Percentiles rank a stretch among this genome's conserved stretches.
Evolutionary conservation across 2,113 vertebrate species (phyloP).

Genomic region (Atherinomorus stipes): DNA sequence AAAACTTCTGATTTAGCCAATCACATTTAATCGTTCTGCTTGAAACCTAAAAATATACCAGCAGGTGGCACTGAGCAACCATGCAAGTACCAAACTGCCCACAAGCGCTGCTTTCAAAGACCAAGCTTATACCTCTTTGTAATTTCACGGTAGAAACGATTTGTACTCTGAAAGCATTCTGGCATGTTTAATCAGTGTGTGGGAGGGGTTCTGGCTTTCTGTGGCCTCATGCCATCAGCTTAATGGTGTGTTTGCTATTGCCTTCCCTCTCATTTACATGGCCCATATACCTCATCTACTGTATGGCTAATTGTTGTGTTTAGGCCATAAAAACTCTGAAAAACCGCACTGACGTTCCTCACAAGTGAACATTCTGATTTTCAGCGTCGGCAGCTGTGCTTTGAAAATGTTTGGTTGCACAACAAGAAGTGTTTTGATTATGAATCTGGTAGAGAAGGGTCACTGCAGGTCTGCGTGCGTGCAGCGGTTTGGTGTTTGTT

Average conservation of each 20-base stretch:
- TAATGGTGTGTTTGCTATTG: slow-evolving; percentile 70
- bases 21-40: background rate
- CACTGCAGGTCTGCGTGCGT: slow-evolving; percentile 20
- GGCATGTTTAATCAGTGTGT: slow-evolving; percentile 48
- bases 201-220: slow-evolving; percentile 38
- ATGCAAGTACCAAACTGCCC: background rate
- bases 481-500: slow-evolving; percentile 40
- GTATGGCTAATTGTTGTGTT: slow-evolving; percentile 72
- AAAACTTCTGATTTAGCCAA: background rate
- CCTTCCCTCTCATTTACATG: slow-evolving; percentile 68
- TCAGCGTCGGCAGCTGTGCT: slow-evolving; percentile 15
- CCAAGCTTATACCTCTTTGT: slow-evolving; percentile 6
- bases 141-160: slow-evolving; percentile 26
- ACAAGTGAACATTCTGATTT: slow-evolving; percentile 28
- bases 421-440: slow-evolving; percentile 50
- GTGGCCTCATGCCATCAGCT: slow-evolving; percentile 59
- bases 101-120: background rate
- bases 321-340: slow-evolving; percentile 48
- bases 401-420: slow-evolving; percentile 46
- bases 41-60: slow-evolving; percentile 3
- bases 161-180: slow-evolving; percentile 25
- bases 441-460: slow-evolving; percentile 39
- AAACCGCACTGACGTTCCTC: slow-evolving; percentile 7
- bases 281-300: slow-evolving; percentile 59
- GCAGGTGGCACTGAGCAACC: slow-evolving; percentile 54